phyloP scores from a whole-genome alignment of 2,113 vertebrate species.

The Corythaeola cristata region DNA sequence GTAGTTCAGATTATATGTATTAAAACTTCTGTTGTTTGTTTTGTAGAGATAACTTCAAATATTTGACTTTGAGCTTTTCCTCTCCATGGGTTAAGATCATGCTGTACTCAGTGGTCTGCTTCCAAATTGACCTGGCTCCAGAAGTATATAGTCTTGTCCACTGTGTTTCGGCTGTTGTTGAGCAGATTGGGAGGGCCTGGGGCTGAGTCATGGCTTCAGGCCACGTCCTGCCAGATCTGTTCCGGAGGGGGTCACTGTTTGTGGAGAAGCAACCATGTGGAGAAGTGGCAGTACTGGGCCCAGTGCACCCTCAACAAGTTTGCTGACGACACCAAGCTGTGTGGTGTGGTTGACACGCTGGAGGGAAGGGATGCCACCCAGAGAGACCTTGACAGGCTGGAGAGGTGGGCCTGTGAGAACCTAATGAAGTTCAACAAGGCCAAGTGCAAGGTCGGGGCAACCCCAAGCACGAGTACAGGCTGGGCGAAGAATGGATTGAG shows the following conservation, averaged over 20 bases:
- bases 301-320: too few species aligned
- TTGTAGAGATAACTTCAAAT: neutral
- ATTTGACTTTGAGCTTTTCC: neutral
- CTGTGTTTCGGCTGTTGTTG: neutral
- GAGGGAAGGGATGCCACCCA: too few species aligned
- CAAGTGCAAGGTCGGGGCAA: too few species aligned
- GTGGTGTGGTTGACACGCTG: too few species aligned
- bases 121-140: neutral
- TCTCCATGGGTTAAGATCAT: neutral
- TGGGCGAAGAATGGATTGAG: too few species aligned
- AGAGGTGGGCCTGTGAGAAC: too few species aligned
- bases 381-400: too few species aligned
- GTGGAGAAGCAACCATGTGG: neutral
- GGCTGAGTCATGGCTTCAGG: neutral
- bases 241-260: accelerated
- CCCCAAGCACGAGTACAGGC: too few species aligned
- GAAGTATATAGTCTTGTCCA: neutral
- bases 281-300: too few species aligned
- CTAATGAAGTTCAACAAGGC: too few species aligned
- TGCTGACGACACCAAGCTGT: too few species aligned
- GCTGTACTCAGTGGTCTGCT: neutral
- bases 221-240: neutral
- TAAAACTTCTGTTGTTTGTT: neutral
- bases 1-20: neutral
- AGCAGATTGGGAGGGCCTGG: neutral